These are phyloP conservation scores for Melinaea menophilus DNA, from an alignment of 2,888 invertebrate genomes.

Conservation along the genomic window DNA sequence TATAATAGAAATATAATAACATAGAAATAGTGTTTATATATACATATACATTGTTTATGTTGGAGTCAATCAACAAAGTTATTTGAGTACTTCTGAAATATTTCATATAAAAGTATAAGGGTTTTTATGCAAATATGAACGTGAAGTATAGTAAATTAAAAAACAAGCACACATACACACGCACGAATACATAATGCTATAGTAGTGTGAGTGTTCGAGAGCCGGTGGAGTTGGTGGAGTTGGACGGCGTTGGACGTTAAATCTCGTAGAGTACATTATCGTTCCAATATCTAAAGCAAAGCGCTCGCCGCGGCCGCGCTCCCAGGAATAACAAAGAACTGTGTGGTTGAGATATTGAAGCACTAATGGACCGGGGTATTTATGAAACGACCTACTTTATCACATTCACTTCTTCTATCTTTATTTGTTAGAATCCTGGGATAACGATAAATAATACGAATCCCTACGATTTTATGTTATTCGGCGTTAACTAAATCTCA, in stretches of 20 bases:
- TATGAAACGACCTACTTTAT: constrained; percentile 55
- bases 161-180: too few relatives aligned
- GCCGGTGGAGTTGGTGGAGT: constrained; percentile 25
- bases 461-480: constrained; percentile 17
- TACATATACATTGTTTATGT: too few relatives aligned
- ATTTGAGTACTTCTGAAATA: too few relatives aligned
- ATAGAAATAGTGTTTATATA: too few relatives aligned
- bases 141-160: too few relatives aligned
- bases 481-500: constrained; percentile 8
- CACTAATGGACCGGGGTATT: constrained; percentile 68
- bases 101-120: too few relatives aligned
- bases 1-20: too few relatives aligned
- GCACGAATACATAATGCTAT: too few relatives aligned
- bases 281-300: constrained; percentile 72
- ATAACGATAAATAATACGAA: constrained; percentile 25
- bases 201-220: constrained; percentile 18
- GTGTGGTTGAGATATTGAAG: constrained; percentile 66
- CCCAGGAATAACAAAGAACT: constrained; percentile 73
- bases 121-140: too few relatives aligned
- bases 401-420: constrained; percentile 34
- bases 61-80: too few relatives aligned
- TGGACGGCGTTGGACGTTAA: constrained; percentile 50
- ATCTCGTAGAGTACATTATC: constrained; percentile 69
- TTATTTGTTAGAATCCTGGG: constrained; percentile 27
- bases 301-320: constrained; percentile 58